phyloP scores from a whole-genome alignment of 2,888 invertebrate genomes.

The Caenorhabditis panamensis region DNA sequence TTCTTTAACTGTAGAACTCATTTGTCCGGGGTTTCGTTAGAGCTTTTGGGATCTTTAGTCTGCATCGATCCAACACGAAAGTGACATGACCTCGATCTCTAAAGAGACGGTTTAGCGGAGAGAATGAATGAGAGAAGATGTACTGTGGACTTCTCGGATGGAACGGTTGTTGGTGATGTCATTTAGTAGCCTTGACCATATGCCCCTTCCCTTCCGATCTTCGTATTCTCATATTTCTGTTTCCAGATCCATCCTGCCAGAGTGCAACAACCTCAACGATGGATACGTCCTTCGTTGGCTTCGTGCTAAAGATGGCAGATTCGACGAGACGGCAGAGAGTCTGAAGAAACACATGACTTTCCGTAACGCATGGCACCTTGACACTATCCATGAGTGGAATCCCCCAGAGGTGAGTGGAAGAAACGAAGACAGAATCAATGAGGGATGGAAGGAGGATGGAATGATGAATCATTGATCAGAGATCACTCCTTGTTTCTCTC shows the following conservation, averaged over 20 bases:
- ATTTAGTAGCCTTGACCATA: background rate
- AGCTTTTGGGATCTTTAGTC: background rate
- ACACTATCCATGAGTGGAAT: constrained; percentile 78
- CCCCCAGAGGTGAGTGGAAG: constrained; percentile 79
- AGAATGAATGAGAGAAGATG: background rate
- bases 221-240: no score
- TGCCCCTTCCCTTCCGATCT: background rate
- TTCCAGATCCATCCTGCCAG: constrained; percentile 70
- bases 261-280: constrained; percentile 64
- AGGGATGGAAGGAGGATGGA: background rate
- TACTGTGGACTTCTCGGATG: background rate
- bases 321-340: constrained; percentile 78
- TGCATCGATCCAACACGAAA: background rate
- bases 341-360: constrained; percentile 79
- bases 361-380: constrained; percentile 80
- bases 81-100: background rate
- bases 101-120: background rate
- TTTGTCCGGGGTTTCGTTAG: background rate
- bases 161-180: background rate
- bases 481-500: no score
- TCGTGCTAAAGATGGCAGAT: constrained; percentile 61
- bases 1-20: background rate
- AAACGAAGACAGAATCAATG: background rate
- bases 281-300: constrained; percentile 72
- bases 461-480: constrained; percentile 17